These are phyloP conservation scores for Melinaea menophilus DNA, from an alignment of 2,888 invertebrate genomes.

Conservation along the genomic window DNA sequence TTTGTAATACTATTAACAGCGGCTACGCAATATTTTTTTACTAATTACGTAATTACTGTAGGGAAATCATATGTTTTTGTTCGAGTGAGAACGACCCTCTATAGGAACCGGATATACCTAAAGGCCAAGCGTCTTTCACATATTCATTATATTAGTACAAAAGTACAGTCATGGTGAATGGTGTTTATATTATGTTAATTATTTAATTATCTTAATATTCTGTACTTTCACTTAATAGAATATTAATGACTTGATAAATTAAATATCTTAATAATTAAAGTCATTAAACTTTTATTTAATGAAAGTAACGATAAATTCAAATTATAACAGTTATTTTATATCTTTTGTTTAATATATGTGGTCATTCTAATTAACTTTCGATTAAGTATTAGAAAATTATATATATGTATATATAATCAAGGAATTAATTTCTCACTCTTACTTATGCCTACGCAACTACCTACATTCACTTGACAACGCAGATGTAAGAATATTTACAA, in stretches of 20 bases:
- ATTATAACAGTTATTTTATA: too few relatives aligned
- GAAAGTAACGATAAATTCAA: background rate
- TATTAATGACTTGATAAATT: too few relatives aligned
- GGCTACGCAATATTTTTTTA: conserved; percentile 26
- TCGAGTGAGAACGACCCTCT: conserved; percentile 69
- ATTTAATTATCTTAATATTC: too few relatives aligned
- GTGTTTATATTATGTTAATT: too few relatives aligned
- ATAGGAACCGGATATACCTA: conserved; percentile 63
- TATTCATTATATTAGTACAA: conserved; percentile 20
- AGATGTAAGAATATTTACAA: conserved; percentile 35
- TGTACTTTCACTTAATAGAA: too few relatives aligned
- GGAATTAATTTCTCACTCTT: conserved; percentile 49
- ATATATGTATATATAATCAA: conserved; percentile 6
- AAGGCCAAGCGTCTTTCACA: conserved; percentile 51
- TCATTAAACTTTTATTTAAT: background rate
- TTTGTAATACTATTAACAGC: conserved; percentile 21
- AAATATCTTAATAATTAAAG: too few relatives aligned
- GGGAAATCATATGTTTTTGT: conserved; percentile 63
- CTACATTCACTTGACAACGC: conserved; percentile 74
- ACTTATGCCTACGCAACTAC: conserved; percentile 48
- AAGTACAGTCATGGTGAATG: background rate
- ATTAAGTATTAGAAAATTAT: background rate
- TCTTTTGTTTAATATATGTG: conserved; percentile 20
- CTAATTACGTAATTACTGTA: conserved; percentile 48
- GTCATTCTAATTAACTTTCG: conserved; percentile 26